A percentile compares a stretch with the other conserved stretches of the same genome.
phyloP scores from a whole-genome alignment of 1,140 invertebrate species.

The Zaprionus ornatus region DNA sequence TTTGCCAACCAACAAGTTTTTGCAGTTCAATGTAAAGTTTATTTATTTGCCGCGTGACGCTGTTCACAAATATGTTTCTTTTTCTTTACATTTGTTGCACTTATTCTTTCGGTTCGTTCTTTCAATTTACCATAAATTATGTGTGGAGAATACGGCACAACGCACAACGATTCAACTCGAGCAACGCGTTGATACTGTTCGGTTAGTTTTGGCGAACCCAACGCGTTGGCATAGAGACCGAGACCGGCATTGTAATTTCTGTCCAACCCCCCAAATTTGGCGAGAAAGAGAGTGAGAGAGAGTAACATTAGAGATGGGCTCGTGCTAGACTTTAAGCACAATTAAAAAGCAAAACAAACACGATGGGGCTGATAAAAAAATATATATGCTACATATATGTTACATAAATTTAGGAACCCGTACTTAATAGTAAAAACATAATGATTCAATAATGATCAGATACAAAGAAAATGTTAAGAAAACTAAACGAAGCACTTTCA shows the following conservation, averaged over 20 bases:
- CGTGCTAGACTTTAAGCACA: not conserved
- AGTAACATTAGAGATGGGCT: slow-evolving; percentile 5
- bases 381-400: not conserved
- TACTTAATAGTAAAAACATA: not conserved
- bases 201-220: slow-evolving; percentile 2
- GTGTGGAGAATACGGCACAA: not conserved
- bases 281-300: slow-evolving; percentile 13
- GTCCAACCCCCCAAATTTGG: slow-evolving; percentile 7
- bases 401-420: not conserved
- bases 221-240: slow-evolving; percentile 27
- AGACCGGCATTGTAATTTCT: slow-evolving; percentile 36
- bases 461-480: too few species aligned
- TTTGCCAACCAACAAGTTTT: not conserved
- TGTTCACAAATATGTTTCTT: not conserved
- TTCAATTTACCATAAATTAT: slow-evolving; percentile 30
- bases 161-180: slow-evolving; percentile 26
- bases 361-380: not conserved
- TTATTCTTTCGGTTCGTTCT: slow-evolving; percentile 1
- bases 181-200: slow-evolving; percentile 31
- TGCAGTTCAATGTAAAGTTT: not conserved
- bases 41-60: not conserved
- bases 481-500: not conserved
- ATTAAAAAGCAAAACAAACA: not conserved
- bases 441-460: not conserved
- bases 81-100: slow-evolving; percentile 18